A percentile compares a stretch with the other conserved stretches of the same genome.
These are phyloP conservation scores for Netelia melanura DNA, from an alignment of 2,888 invertebrate genomes.

Conservation along the genomic window DNA sequence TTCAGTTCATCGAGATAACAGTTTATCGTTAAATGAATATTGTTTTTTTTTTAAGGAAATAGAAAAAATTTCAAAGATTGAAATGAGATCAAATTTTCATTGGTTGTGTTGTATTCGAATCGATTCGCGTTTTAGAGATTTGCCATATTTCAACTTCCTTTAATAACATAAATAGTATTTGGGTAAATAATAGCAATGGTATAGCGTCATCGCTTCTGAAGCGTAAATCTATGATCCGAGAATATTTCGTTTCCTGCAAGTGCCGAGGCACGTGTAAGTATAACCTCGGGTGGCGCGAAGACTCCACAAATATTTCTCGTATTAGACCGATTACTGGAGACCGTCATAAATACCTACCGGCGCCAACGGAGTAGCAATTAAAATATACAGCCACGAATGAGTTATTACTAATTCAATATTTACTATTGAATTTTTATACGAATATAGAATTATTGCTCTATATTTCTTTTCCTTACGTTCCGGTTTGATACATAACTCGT, in stretches of 20 bases:
- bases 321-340: background rate
- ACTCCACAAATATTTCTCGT: background rate
- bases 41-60: too few relatives aligned
- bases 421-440: background rate
- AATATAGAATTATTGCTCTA: background rate
- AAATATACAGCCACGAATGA: background rate
- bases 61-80: too few relatives aligned
- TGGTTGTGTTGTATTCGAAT: too few relatives aligned
- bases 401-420: background rate
- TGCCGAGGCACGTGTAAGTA: background rate
- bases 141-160: background rate
- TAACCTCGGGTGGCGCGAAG: background rate
- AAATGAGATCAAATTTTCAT: too few relatives aligned
- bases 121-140: too few relatives aligned
- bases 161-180: background rate
- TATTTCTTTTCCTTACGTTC: background rate
- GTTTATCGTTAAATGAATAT: too few relatives aligned
- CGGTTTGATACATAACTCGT: too few relatives aligned
- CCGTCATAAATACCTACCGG: background rate
- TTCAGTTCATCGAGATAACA: too few relatives aligned
- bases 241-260: background rate
- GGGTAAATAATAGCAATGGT: background rate
- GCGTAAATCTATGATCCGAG: background rate
- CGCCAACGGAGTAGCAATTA: background rate
- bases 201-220: background rate